Evolutionary conservation across 64 coral and sea anemone species (phyloP).

Genomic region (Anthopleura sola): DNA sequence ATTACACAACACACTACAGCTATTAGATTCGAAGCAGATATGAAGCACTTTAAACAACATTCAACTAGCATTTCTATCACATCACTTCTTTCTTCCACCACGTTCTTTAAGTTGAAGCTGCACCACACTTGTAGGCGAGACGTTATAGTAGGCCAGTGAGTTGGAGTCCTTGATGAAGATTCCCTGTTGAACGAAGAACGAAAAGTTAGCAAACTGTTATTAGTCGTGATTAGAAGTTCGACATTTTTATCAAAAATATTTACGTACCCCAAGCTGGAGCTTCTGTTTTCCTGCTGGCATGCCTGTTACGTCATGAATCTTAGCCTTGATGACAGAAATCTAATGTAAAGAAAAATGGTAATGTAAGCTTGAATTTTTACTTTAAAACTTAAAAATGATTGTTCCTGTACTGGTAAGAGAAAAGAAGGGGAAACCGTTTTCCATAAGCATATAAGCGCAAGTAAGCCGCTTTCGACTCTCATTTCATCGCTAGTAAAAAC

Average conservation of each 20-base stretch:
- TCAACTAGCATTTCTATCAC: background rate
- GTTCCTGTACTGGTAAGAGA: too few species aligned
- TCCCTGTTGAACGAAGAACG: conserved; percentile 38
- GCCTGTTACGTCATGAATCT: conserved; percentile 93
- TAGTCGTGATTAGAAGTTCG: too few species aligned
- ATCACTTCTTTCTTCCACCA: conserved; percentile 86
- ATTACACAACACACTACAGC: too few species aligned
- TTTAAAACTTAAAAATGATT: too few species aligned
- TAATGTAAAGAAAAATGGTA: conserved; percentile 27
- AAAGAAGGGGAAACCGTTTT: too few species aligned
- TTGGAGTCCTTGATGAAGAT: conserved; percentile 98
- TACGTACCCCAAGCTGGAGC: conserved; percentile 80
- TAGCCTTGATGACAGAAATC: conserved; percentile 99
- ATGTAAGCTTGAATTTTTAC: background rate
- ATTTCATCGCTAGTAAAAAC: too few species aligned
- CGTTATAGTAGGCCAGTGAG: conserved; percentile 83
- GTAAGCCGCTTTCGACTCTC: too few species aligned
- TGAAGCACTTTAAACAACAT: too few species aligned
- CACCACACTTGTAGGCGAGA: conserved; percentile 67
- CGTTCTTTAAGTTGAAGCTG: conserved; percentile 94
- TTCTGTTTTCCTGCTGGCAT: conserved; percentile 99
- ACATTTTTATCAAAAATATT: too few species aligned
- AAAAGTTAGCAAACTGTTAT: background rate
- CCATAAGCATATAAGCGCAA: too few species aligned
- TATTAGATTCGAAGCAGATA: too few species aligned